These are phyloP conservation scores for Camponotus floridanus DNA, from an alignment of 1,140 invertebrate genomes.

Conservation along the genomic window DNA sequence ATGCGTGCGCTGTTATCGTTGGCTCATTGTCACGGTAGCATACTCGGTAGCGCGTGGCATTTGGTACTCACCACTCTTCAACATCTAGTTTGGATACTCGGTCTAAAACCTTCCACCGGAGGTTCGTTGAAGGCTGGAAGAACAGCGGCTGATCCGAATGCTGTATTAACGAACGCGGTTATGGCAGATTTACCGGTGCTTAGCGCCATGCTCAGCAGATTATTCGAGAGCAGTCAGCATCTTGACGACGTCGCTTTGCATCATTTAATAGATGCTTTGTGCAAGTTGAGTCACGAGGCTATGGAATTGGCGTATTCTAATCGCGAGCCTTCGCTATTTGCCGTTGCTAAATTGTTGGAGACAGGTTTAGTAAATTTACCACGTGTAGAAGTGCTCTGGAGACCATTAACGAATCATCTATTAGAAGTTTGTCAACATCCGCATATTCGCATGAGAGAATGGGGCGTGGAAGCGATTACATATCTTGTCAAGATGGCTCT, in stretches of 20 bases:
- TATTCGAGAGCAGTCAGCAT: slow-evolving; percentile 98
- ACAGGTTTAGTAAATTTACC: slow-evolving; percentile 98
- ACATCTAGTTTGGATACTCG: slow-evolving; percentile 99
- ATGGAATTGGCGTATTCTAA: slow-evolving; percentile 99
- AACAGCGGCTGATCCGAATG: slow-evolving; percentile 92
- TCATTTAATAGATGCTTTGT: slow-evolving; percentile 98
- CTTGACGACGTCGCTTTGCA: slow-evolving; percentile 98
- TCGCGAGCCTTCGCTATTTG: slow-evolving; percentile 98
- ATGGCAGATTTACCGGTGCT: slow-evolving; percentile 98
- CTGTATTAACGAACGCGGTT: slow-evolving; percentile 97
- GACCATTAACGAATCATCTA: slow-evolving; percentile 98
- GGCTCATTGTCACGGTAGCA: slow-evolving; percentile 96
- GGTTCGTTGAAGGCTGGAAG: slow-evolving; percentile 95
- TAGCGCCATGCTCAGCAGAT: slow-evolving; percentile 95
- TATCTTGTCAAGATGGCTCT: slow-evolving; percentile 97
- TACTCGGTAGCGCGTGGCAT: slow-evolving; percentile 97
- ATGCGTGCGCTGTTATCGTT: slow-evolving; percentile 96
- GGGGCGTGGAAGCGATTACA: slow-evolving; percentile 98
- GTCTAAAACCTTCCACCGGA: slow-evolving; percentile 96
- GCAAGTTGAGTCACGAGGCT: slow-evolving; percentile 98
- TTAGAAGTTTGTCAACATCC: slow-evolving; percentile 98
- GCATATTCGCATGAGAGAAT: slow-evolving; percentile 97
- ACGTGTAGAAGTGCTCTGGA: slow-evolving; percentile 97
- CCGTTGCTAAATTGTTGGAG: slow-evolving; percentile 98
- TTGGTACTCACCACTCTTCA: slow-evolving; percentile 97